Percentiles rank a stretch among this genome's conserved stretches.
Evolutionary conservation across 2,888 invertebrate genomes (phyloP).

Genomic region (Parapristionchus giblindavisi): DNA sequence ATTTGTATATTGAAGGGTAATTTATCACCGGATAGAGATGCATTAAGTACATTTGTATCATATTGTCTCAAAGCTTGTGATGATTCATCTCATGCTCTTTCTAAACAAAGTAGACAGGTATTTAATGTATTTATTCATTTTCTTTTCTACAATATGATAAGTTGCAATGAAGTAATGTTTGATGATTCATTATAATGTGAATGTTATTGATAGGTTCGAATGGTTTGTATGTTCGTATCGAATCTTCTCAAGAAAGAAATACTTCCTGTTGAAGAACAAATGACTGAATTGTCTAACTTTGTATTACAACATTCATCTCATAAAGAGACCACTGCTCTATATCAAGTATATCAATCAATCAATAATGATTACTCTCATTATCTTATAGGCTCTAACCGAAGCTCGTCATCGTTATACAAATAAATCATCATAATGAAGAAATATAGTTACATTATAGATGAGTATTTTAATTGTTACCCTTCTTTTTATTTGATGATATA

Average conservation of each 20-base stretch:
- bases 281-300: constrained; percentile 17
- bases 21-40: not conserved
- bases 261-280: constrained; percentile 9
- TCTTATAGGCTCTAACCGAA: too few relatives aligned
- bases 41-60: constrained; percentile 17
- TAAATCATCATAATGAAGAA: too few relatives aligned
- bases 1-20: not conserved
- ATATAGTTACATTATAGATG: too few relatives aligned
- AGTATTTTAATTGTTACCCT: too few relatives aligned
- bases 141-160: not conserved
- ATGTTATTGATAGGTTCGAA: not conserved
- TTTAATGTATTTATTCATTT: not conserved
- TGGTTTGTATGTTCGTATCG: constrained; percentile 16
- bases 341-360: too few relatives aligned
- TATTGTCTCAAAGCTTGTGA: constrained; percentile 20
- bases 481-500: too few relatives aligned
- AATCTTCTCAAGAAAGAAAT: constrained; percentile 19
- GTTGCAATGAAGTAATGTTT: not conserved
- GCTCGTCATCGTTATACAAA: too few relatives aligned
- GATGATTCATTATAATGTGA: not conserved
- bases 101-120: constrained; percentile 21
- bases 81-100: not conserved
- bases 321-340: constrained; percentile 14
- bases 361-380: too few relatives aligned
- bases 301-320: constrained; percentile 13